Base-by-base conservation (phyloP, 2,888 invertebrate species). In the Rosalia funebris region DNA sequence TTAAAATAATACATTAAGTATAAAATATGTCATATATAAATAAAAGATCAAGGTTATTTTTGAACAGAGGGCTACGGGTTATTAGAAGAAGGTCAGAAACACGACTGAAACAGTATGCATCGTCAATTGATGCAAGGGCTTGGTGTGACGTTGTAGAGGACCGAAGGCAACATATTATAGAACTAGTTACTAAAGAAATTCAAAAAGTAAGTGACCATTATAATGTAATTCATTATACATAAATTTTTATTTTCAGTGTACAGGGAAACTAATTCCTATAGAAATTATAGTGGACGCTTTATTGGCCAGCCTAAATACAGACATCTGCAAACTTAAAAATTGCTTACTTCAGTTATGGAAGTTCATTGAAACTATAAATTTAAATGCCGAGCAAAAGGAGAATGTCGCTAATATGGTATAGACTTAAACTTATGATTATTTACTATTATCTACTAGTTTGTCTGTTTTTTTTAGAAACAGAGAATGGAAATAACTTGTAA, bases 81-180 rank as follows among this genome's bases (percentile, higher is more conserved):
- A 55, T 57, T 58, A 53, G 61, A 42, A 47, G 69, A 46, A 42
- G 79, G 44, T 80, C 81, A 66, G 86, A 86, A 67, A 84, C 85
- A 12, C 85, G 86, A 62, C 69, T 87, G 45, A 87, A 86, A 77
- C 82, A 82, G 0, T 86, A 85, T 69, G 76, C 82, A 37, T 87
- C 87, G 15, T 84, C 85, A 47, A 85, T 84, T 4, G 87, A 87
- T 75, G 80, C 85, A 2, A 77, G 87, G 53, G 85, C 85, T 1
- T 87, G 87, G 87, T 84, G 84, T n/a, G 83, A 83, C 69, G 83
- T 83, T 69, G 79, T 81, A 52, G 82, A 86, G 39, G 85, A 86
- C 63, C 83, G 86, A 67, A 82, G 83, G 44, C 85, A 85, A 73
- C 85, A 87, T 66, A 82, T 87, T 63, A 79, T 86, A 15, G 87